Evolutionary conservation across 2,797 vertebrate species (phyloP), one percentile per base, ranked within the genome.

Genomic region (Girardinus metallicus): DNA sequence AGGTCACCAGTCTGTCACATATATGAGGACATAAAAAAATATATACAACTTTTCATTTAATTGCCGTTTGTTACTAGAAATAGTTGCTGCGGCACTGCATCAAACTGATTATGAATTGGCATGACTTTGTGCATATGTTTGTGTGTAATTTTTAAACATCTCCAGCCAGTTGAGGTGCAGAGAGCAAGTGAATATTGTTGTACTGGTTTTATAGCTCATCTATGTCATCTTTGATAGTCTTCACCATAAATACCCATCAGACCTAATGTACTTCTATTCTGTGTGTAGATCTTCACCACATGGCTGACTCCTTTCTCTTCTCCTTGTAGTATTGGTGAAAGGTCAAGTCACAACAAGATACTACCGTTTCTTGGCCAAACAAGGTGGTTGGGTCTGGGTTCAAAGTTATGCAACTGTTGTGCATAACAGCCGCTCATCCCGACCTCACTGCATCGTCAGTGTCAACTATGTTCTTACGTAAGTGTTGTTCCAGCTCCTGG

Each of bases 401-500:
- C 98, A 99, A 95, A 99, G 98, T 90, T 99, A 99, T 10, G 98
- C 98, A 76, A 99, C 98, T 85, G 98, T 99, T 57, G 98, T 99
- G 18, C 98, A 99, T 96, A 99, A 99, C 95, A 99, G 97, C 92
- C 97, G 98, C 83, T 99, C 98, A 0, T 99, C 98, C 21, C 93
- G 98, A 85, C 98, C 98, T 0, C 98, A 99, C 94, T 99, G 98
- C 88, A 98, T 99, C 66, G 98, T 99, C 96, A 99, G 98, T 71
- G 98, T 99, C 89, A 99, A 99, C 96, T 99, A 99, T 0, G 98
- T 99, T 26, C 97, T 99, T 90, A 99, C 98, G 98, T 99, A 94
- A 98, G 98, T 98, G 39, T 80, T 53, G 26, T 1, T 26, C 18
- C 36, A 11, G 23, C 39, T 43, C 11, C 66, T n/a, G 66, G 39